Percentiles rank a stretch among this genome's conserved stretches.
Evolutionary conservation across 2,113 vertebrate genomes (phyloP).

Genomic region (Petaurus breviceps): DNA sequence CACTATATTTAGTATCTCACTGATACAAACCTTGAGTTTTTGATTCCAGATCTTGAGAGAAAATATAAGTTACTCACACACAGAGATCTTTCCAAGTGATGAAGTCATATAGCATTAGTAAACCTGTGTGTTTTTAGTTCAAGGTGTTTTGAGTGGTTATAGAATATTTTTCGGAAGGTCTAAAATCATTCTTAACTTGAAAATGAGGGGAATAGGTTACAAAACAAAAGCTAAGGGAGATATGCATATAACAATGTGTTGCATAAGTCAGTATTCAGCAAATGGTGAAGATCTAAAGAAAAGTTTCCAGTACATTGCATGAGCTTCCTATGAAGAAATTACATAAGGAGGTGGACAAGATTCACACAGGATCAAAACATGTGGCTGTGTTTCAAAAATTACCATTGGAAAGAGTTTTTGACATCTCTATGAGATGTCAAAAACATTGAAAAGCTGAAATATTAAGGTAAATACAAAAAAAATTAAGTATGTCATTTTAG

Average conservation of each 20-base stretch:
- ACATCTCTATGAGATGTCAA: not conserved
- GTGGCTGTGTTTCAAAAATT: not conserved
- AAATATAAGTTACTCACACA: not conserved
- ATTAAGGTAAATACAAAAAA: not conserved
- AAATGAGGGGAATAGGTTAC: not conserved
- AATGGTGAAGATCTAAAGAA: not conserved
- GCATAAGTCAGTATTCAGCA: not conserved
- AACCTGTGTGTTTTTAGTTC: not conserved
- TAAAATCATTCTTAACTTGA: not conserved
- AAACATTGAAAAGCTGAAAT: not conserved
- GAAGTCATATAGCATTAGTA: not conserved
- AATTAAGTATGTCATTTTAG: not conserved
- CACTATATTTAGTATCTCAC: not conserved
- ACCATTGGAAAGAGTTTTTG: not conserved
- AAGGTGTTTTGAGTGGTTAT: not conserved
- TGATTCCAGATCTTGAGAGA: not conserved
- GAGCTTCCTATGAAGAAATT: too few species aligned
- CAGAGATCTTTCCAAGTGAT: not conserved
- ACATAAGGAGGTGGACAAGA: not conserved
- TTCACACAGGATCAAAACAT: not conserved
- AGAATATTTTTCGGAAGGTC: not conserved
- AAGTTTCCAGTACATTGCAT: too few species aligned
- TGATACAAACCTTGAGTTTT: not conserved
- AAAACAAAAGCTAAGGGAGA: not conserved
- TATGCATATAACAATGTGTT: not conserved